Percentiles rank a stretch among this genome's conserved stretches.
Conservation (phyloP, 2,797 vertebrate genomes). For the Acipenser ruthenus region DNA sequence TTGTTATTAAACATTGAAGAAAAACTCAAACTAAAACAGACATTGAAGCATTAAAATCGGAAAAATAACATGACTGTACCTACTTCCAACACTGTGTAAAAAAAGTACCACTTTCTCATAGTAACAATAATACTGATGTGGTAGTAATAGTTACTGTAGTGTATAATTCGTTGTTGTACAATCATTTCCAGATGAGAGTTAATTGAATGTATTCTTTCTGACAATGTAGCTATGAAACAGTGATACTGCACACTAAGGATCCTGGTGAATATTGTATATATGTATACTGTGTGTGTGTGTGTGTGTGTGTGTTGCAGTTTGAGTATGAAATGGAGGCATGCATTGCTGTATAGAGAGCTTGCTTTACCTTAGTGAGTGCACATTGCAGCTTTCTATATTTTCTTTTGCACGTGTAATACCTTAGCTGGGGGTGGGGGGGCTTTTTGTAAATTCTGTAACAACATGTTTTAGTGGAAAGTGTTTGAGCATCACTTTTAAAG, state of each 20-base stretch:
- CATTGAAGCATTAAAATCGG: too few relatives aligned
- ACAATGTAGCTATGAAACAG: constrained; percentile 42
- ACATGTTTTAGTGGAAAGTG: constrained; percentile 36
- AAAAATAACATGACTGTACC: too few relatives aligned
- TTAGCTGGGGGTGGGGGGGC: constrained; percentile 42
- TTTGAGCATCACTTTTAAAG: constrained; percentile 41
- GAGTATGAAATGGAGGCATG: constrained; percentile 39
- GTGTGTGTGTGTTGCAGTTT: constrained; percentile 38
- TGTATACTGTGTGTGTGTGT: constrained; percentile 32
- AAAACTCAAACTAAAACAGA: too few relatives aligned
- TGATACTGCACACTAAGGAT: constrained; percentile 27
- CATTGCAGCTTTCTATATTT: constrained; percentile 42
- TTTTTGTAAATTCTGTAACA: constrained; percentile 41
- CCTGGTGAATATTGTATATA: constrained; percentile 28
- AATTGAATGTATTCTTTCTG: constrained; percentile 31
- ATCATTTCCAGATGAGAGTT: constrained; percentile 28
- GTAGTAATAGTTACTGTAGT: too few relatives aligned
- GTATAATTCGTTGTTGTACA: too few relatives aligned
- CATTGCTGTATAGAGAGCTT: constrained; percentile 49
- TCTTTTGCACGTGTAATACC: constrained; percentile 3
- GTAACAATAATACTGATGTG: too few relatives aligned
- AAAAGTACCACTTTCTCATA: too few relatives aligned
- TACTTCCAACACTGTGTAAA: too few relatives aligned
- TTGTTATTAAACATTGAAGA: too few relatives aligned
- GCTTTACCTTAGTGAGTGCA: constrained; percentile 50